These are phyloP conservation scores for Spisula solida DNA, from an alignment of 2,888 invertebrate genomes.

Conservation along the genomic window DNA sequence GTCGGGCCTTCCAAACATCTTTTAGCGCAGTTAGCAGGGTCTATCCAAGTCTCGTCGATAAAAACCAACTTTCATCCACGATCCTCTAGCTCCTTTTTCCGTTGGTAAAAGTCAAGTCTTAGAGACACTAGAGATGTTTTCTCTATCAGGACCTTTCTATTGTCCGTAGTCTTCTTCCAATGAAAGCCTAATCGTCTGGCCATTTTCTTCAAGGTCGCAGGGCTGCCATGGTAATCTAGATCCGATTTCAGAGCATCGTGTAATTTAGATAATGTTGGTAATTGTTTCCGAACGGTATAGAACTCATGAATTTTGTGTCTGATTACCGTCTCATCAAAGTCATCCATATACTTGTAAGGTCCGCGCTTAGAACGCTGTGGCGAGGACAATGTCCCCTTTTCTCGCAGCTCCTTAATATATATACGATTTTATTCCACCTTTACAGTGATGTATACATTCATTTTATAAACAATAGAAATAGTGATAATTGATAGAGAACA, in stretches of 20 bases:
- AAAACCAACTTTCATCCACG: slow-evolving; percentile 34
- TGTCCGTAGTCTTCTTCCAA: slow-evolving; percentile 42
- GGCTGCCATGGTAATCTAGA: slow-evolving; percentile 31
- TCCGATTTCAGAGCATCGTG: slow-evolving; percentile 25
- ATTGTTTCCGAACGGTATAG: slow-evolving; percentile 36
- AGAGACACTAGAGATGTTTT: slow-evolving; percentile 30
- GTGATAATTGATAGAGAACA: no score
- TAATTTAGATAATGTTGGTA: slow-evolving; percentile 21
- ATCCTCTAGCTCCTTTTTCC: slow-evolving; percentile 39
- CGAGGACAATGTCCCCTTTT: no score
- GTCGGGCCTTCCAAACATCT: slow-evolving; percentile 50
- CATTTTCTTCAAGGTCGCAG: background rate
- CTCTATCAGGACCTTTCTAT: slow-evolving; percentile 45
- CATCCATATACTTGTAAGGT: slow-evolving; percentile 29
- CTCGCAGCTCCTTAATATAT: no score
- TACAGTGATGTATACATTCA: no score
- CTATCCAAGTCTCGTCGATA: slow-evolving; percentile 59
- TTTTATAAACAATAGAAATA: no score
- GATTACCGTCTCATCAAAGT: slow-evolving; percentile 36
- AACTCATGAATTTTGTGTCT: slow-evolving; percentile 32
- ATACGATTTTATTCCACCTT: no score
- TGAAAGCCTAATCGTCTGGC: slow-evolving; percentile 24
- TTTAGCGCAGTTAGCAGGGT: slow-evolving; percentile 46
- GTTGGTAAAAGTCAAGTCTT: slow-evolving; percentile 34
- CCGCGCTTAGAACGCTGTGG: no score